Base-by-base conservation (phyloP, 1,140 invertebrate genomes). In the Aethina tumida region DNA sequence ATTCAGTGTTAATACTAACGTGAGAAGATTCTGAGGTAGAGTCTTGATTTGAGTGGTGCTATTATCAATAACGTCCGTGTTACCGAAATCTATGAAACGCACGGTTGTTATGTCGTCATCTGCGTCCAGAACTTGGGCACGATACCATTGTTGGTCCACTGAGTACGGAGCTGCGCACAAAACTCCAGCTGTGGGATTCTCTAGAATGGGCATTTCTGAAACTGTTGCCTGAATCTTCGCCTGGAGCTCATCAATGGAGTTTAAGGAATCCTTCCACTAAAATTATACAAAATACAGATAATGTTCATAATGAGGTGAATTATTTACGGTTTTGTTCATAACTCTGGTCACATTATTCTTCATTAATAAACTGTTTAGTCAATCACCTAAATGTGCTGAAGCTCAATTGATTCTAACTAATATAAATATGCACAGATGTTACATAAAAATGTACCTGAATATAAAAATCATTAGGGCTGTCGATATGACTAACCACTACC, bases 51-150 rank as follows among this genome's bases (percentile, higher is more conserved):
- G 55, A 0, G 57, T 63, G 0, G 45, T 45, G 12, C 44, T 34
- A 33, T 75, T 77, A 21, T 75, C 66, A 0, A 81, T 66, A 0
- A 77, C 69, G 49, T 84, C 81, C 0, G 77, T 81, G 43, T 84
- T 84, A 5, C 88, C 88, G 55, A 79, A 89, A 55, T 93, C 88
- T 3, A 90, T 75, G 52, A 87, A 91, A 16, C 76, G 68, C 0
- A 90, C 75, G 1, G 80, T 80, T 8, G 74, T 80, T 14, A 80
- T 74, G 31, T 77, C 78, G 7, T 68, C 65, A 41, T 78, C 75
- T 0, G 73, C 67, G 46, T 85, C 81, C 1, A 84, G 66, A n/a
- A 89, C 76, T 47, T 78, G 71, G 1, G 84, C 84, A 45, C 87
- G 67, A 52, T 89, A 90, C 85, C 84, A 92, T 2, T 62, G 56